These are phyloP conservation scores for Meteorus colon DNA, from an alignment of 2,888 invertebrate genomes.

Conservation along the genomic window DNA sequence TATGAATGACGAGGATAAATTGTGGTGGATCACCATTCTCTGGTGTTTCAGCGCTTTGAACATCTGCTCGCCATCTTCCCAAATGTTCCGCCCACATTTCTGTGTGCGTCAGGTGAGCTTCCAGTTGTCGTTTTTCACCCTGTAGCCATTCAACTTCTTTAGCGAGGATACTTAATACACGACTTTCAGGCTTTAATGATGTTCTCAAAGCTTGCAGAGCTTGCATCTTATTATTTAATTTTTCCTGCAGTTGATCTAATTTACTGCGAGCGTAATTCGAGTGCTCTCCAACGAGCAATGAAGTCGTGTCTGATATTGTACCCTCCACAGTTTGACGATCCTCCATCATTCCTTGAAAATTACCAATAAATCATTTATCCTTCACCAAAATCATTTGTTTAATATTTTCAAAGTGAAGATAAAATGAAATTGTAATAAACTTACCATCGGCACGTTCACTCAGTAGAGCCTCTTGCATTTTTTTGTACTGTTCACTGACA, in stretches of 20 bases:
- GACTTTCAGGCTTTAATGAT: slow-evolving; percentile 89
- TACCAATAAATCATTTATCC: background rate
- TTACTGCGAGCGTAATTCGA: slow-evolving; percentile 88
- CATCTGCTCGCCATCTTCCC: slow-evolving; percentile 89
- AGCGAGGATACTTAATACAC: slow-evolving; percentile 85
- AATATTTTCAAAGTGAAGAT: background rate
- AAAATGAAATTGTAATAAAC: slow-evolving; percentile 34
- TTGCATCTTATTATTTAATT: slow-evolving; percentile 87
- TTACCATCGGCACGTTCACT: slow-evolving; percentile 76
- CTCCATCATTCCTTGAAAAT: slow-evolving; percentile 58
- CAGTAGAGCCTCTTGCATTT: slow-evolving; percentile 80
- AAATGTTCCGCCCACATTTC: slow-evolving; percentile 93
- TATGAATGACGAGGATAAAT: slow-evolving; percentile 88
- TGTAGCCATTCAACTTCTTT: slow-evolving; percentile 89
- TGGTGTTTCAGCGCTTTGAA: slow-evolving; percentile 85
- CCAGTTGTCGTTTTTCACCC: slow-evolving; percentile 85
- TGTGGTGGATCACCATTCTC: slow-evolving; percentile 81
- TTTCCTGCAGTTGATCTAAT: slow-evolving; percentile 88
- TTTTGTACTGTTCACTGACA: slow-evolving; percentile 88
- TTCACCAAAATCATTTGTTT: background rate
- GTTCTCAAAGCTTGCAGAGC: slow-evolving; percentile 87
- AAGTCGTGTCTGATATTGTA: slow-evolving; percentile 62
- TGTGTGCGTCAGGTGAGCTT: slow-evolving; percentile 88
- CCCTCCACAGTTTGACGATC: slow-evolving; percentile 64
- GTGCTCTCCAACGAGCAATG: slow-evolving; percentile 84